Percentiles rank a stretch among this genome's conserved stretches.
Conservation (phyloP, 92 coral and sea anemone species). For the Desmophyllum pertusum region DNA sequence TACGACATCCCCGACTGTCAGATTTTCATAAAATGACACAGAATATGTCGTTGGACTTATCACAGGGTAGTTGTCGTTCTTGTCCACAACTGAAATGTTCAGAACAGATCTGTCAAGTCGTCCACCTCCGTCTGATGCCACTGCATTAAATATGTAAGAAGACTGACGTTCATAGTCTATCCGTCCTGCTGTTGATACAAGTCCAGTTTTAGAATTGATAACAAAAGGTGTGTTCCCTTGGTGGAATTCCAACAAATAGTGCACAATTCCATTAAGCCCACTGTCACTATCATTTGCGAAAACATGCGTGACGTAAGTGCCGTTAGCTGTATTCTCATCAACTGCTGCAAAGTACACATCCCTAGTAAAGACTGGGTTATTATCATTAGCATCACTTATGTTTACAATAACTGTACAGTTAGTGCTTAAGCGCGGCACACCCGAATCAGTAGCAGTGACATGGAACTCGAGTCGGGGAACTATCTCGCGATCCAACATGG, state of each 20-base stretch:
- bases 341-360: slow-evolving; percentile 63
- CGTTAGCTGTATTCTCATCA: slow-evolving; percentile 65
- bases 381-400: slow-evolving; percentile 86
- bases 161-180: slow-evolving; percentile 77
- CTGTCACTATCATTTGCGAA: slow-evolving; percentile 80
- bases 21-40: slow-evolving; percentile 68
- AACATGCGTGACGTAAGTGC: slow-evolving; percentile 62
- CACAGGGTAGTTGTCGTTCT: slow-evolving; percentile 87
- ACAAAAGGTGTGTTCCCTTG: slow-evolving; percentile 52
- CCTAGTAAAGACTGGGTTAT: slow-evolving; percentile 81
- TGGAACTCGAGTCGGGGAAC: slow-evolving; percentile 56
- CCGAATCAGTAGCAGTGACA: slow-evolving; percentile 77
- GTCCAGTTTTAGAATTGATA: slow-evolving; percentile 68
- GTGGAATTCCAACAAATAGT: slow-evolving; percentile 43
- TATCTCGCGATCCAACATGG: slow-evolving; percentile 83
- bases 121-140: slow-evolving; percentile 92
- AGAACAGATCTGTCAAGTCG: slow-evolving; percentile 58
- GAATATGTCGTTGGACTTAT: slow-evolving; percentile 67
- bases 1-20: slow-evolving; percentile 53
- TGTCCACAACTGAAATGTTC: slow-evolving; percentile 74
- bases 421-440: slow-evolving; percentile 62
- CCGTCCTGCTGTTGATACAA: slow-evolving; percentile 59
- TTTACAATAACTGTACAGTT: slow-evolving; percentile 89
- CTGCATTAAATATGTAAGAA: slow-evolving; percentile 57
- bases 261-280: slow-evolving; percentile 71